Base-by-base conservation (phyloP, 2,888 invertebrate genomes). In the Eupeodes luniger region DNA sequence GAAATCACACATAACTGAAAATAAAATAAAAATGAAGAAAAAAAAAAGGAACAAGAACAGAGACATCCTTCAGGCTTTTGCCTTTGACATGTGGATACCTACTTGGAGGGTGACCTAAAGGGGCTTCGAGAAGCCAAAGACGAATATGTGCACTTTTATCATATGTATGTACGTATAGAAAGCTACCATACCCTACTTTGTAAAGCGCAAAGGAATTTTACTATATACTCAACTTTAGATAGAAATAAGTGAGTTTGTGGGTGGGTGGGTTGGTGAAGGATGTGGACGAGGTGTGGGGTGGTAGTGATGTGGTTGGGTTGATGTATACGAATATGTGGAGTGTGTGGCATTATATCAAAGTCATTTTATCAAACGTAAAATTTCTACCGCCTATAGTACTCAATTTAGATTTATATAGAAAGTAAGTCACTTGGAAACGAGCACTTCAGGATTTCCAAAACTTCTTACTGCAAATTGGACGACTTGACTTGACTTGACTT, bases 351-450 rank as follows among this genome's bases (percentile, higher is more conserved):
- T 27, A 10, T 16, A 67, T 67, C 66, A 74, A 75, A 66, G 57
- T 27, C n/a, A 47, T 61, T 61, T 57, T 55, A 77, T 59, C 55
- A 36, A 49, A 74, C 12, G 74, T 51, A 70, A 51, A 80, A 62
- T 67, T 16, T 67, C 12, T 14, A 16, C 47, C 16, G 44, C 40
- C 51, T 36, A 51, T 61, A 12, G 34, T 49, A 59, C 16, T 77
- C 49, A 53, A 51, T 74, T 75, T 75, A 36, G 55, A 55, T 27
- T 19, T 62, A 40, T 69, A 53, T 51, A 64, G 47, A 57, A 79
- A 62, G 27, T 59, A 67, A 79, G 53, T 79, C 61, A 79, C 27
- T 69, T 27, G 79, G 79, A 79, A 79, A 40, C 59, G 44, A 82
- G 82, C 14, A 14, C 66, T 66, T 66, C 66, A 66, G 66, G 66